These are phyloP conservation scores for Strigamia crassipes DNA, from an alignment of 2,888 invertebrate genomes.

Conservation along the genomic window DNA sequence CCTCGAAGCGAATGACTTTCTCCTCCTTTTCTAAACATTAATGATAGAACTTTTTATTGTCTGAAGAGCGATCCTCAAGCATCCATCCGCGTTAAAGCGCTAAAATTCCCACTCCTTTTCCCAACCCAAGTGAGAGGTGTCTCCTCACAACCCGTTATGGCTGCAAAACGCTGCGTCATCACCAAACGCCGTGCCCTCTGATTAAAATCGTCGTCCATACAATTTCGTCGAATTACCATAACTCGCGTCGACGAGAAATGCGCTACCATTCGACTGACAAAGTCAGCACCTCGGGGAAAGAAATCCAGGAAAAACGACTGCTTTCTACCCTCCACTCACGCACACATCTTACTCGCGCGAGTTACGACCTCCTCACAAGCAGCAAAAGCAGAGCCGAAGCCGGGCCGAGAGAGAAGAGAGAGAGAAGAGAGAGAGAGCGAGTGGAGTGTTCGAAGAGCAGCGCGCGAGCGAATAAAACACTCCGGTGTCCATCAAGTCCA, in stretches of 20 bases:
- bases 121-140: slow-evolving; percentile 23
- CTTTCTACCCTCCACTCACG: slow-evolving; percentile 30
- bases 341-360: slow-evolving; percentile 5
- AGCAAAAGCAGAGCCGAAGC: slow-evolving; percentile 14
- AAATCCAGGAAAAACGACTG: slow-evolving; percentile 36
- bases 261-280: slow-evolving; percentile 34
- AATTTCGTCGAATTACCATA: slow-evolving; percentile 40
- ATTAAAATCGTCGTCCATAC: slow-evolving; percentile 42
- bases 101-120: slow-evolving; percentile 15
- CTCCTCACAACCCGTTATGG: slow-evolving; percentile 27
- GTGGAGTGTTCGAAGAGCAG: slow-evolving; percentile 15
- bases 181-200: slow-evolving; percentile 38
- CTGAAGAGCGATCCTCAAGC: slow-evolving; percentile 38
- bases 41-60: slow-evolving; percentile 40
- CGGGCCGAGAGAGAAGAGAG: background rate
- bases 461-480: slow-evolving; percentile 21
- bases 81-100: slow-evolving; percentile 36
- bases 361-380: slow-evolving; percentile 25
- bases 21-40: slow-evolving; percentile 36
- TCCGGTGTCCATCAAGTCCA: slow-evolving; percentile 22
- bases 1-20: slow-evolving; percentile 12
- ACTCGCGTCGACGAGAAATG: slow-evolving; percentile 37
- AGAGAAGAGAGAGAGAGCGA: too few species aligned
- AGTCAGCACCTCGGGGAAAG: slow-evolving; percentile 38
- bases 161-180: slow-evolving; percentile 39